Evolutionary conservation across 1,140 invertebrate genomes (phyloP).

Genomic region (Musca vetustissima): DNA sequence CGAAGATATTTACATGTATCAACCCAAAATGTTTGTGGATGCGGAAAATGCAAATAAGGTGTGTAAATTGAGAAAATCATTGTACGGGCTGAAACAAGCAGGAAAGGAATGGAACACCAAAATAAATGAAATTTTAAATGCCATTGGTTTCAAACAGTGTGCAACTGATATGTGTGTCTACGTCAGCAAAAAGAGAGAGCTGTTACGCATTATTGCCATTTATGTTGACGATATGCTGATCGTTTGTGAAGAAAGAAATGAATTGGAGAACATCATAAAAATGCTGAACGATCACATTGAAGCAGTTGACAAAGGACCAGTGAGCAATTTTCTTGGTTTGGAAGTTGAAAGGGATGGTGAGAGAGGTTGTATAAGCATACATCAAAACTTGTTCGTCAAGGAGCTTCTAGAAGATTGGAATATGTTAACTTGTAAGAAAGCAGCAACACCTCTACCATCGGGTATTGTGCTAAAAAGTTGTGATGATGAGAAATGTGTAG

Average conservation of each 20-base stretch:
- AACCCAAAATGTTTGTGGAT: constrained; percentile 44
- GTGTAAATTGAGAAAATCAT: not conserved
- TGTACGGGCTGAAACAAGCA: constrained; percentile 52
- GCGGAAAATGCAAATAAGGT: not conserved
- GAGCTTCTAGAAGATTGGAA: not conserved
- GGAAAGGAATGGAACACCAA: constrained; percentile 40
- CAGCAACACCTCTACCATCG: constrained; percentile 14
- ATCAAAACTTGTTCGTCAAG: not conserved
- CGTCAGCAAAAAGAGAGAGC: not conserved
- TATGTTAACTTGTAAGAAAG: not conserved
- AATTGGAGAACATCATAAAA: not conserved
- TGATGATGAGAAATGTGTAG: constrained; percentile 10
- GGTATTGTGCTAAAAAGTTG: constrained; percentile 17
- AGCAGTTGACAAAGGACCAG: not conserved
- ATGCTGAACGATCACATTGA: not conserved
- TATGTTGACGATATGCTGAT: not conserved
- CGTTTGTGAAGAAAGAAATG: not conserved
- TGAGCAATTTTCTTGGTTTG: not conserved
- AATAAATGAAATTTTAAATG: not conserved
- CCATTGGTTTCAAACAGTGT: constrained; percentile 17
- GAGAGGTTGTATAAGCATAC: not conserved
- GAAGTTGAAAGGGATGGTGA: not conserved
- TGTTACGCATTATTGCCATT: not conserved
- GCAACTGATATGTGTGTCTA: constrained; percentile 29
- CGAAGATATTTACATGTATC: constrained; percentile 56